phyloP scores from a whole-genome alignment of 2,113 vertebrate genomes.

The Okapia johnstoni region DNA sequence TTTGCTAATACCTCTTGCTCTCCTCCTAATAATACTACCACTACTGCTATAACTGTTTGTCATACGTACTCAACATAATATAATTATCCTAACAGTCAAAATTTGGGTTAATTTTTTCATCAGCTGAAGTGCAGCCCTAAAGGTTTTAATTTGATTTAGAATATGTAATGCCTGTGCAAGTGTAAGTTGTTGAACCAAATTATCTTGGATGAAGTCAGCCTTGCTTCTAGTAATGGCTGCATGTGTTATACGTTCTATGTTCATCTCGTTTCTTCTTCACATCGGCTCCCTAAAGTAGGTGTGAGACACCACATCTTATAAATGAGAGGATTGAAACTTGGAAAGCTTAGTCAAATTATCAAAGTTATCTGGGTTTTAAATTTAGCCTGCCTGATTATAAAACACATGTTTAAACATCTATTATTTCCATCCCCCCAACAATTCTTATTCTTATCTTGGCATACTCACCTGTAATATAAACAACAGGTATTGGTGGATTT shows the following conservation, averaged over 20 bases:
- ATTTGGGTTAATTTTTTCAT: not conserved
- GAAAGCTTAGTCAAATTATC: not conserved
- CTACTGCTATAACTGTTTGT: not conserved
- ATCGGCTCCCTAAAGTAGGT: not conserved
- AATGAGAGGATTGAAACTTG: not conserved
- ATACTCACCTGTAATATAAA: not conserved
- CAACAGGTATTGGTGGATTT: not conserved
- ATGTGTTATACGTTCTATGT: not conserved
- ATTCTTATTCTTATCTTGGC: not conserved
- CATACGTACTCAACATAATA: not conserved
- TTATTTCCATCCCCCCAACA: not conserved
- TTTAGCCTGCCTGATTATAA: not conserved
- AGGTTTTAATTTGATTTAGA: slow-evolving; percentile 29
- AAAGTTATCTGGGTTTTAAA: not conserved
- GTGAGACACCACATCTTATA: not conserved
- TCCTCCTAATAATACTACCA: not conserved
- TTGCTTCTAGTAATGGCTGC: not conserved
- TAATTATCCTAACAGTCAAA: not conserved
- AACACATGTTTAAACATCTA: not conserved
- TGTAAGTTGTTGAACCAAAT: not conserved
- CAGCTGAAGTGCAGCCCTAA: rapidly evolving
- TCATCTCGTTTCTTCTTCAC: not conserved
- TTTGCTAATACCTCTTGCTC: not conserved
- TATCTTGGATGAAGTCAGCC: not conserved
- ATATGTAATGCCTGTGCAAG: not conserved